Evolutionary conservation across 1,140 invertebrate species (phyloP).

Genomic region (Hyles euphorbiae): DNA sequence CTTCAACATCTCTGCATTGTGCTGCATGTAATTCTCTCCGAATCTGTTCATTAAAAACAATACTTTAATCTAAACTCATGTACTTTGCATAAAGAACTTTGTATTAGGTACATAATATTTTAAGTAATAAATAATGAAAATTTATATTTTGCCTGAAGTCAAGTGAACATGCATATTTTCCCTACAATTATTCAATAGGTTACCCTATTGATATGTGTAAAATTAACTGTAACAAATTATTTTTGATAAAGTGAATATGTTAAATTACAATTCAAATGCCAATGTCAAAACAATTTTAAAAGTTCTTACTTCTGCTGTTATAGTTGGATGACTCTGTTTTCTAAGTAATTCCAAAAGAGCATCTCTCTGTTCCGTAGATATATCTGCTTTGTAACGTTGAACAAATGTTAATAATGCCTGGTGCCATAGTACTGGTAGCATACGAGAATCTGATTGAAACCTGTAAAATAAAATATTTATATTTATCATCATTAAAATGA

Average conservation of each 20-base stretch:
- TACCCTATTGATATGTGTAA: no score
- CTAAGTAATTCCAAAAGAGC: slow-evolving; percentile 86
- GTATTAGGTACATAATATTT: no score
- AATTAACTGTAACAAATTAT: no score
- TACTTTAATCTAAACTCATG: background rate
- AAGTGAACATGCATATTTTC: no score
- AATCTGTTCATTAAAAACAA: slow-evolving; percentile 45
- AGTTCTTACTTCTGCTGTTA: slow-evolving; percentile 83
- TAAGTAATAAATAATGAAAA: no score
- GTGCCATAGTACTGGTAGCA: slow-evolving; percentile 97
- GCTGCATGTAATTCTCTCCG: slow-evolving; percentile 89
- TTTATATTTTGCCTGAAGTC: no score
- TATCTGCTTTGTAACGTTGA: slow-evolving; percentile 96
- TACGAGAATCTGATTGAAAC: slow-evolving; percentile 88
- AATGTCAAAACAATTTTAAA: no score
- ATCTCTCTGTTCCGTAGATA: slow-evolving; percentile 94
- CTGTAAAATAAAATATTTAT: slow-evolving; percentile 73
- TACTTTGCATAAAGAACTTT: no score
- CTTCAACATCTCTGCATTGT: slow-evolving; percentile 86
- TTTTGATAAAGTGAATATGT: no score
- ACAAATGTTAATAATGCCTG: slow-evolving; percentile 95
- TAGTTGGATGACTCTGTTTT: slow-evolving; percentile 86
- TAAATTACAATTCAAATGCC: no score
- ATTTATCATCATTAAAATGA: background rate
- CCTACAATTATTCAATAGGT: no score